These are phyloP conservation scores for Neomonachus schauinslandi DNA, from an alignment of 2,113 vertebrate species.

Conservation along the genomic window DNA sequence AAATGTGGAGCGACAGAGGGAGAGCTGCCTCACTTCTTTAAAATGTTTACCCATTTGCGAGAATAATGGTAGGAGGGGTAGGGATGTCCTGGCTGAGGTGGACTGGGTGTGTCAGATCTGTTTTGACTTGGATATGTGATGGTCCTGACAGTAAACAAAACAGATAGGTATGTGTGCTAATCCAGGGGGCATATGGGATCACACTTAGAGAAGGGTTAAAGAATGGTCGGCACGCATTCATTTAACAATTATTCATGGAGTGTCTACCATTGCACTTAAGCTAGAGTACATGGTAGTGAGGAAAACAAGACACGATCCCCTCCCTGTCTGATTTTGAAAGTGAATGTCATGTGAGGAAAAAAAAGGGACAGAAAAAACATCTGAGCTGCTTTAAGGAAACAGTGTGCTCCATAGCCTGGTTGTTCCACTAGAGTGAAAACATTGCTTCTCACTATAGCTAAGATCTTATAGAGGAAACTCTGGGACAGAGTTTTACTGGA, in stretches of 20 bases:
- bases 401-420: neutral
- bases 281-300: neutral
- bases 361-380: neutral
- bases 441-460: neutral
- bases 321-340: slow-evolving; percentile 23
- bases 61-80: neutral
- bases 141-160: neutral
- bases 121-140: neutral
- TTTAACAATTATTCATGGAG: neutral
- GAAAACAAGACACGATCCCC: neutral
- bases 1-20: neutral
- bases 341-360: neutral
- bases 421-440: neutral
- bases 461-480: neutral
- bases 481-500: neutral
- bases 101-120: neutral
- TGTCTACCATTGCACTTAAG: neutral
- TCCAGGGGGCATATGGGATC: neutral
- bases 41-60: neutral
- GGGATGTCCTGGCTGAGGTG: neutral
- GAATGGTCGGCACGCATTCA: neutral
- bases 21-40: neutral
- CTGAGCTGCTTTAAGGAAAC: neutral
- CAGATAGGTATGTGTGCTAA: neutral
- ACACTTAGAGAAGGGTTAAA: neutral